Conservation (phyloP, 2,888 invertebrate species). For the Nymphalis c-album region DNA sequence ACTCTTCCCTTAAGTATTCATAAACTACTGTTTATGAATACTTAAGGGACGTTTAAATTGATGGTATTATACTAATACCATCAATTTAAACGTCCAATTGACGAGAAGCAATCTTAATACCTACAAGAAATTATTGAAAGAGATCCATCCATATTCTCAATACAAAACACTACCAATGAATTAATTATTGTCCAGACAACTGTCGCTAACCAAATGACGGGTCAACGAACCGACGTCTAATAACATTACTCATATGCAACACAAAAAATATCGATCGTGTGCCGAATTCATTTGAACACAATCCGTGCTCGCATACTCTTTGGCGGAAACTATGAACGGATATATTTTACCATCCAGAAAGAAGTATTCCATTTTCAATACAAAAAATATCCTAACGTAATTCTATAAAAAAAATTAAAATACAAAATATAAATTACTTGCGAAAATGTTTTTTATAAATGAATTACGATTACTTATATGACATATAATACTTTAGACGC, state of each 20-base stretch:
- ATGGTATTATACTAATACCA: too few species aligned
- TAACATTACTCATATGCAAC: conserved; percentile 35
- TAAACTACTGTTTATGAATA: too few species aligned
- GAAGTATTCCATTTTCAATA: too few species aligned
- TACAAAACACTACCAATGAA: background rate
- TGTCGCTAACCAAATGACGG: conserved; percentile 13
- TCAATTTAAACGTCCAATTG: background rate
- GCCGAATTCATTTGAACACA: background rate
- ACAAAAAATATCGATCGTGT: conserved; percentile 29
- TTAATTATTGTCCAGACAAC: background rate
- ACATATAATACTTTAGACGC: too few species aligned
- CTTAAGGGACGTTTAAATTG: too few species aligned
- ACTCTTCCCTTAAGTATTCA: too few species aligned
- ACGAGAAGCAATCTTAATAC: background rate
- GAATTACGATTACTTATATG: too few species aligned
- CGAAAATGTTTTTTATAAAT: too few species aligned
- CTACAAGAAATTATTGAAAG: background rate
- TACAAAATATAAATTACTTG: too few species aligned
- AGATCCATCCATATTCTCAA: background rate
- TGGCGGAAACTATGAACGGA: background rate
- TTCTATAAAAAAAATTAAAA: too few species aligned
- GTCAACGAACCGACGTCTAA: conserved; percentile 26
- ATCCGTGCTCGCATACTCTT: background rate
- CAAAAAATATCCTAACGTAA: background rate
- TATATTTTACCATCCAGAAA: too few species aligned